Conservation (phyloP, 2,113 vertebrate genomes). For the Pogona vitticeps region DNA sequence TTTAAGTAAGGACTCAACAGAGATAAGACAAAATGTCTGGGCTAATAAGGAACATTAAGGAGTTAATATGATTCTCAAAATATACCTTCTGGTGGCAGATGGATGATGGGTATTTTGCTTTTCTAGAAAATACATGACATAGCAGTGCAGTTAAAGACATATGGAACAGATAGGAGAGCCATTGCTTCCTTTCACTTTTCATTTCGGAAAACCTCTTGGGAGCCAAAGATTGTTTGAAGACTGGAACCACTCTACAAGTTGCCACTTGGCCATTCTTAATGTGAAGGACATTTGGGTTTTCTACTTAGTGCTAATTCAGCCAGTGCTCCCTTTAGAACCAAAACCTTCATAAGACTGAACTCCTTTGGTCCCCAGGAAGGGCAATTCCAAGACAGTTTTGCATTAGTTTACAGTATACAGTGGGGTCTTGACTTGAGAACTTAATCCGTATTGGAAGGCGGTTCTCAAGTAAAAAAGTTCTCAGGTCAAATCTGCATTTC, state of each 20-base stretch:
- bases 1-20: too few relatives aligned
- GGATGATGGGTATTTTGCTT: neutral
- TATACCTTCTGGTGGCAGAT: neutral
- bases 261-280: neutral
- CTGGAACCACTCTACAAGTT: too few relatives aligned
- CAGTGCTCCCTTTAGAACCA: conserved; percentile 1
- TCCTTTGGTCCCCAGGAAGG: conserved; percentile 19
- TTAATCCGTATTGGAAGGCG: too few relatives aligned
- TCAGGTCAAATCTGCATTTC: too few relatives aligned
- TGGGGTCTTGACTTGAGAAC: too few relatives aligned
- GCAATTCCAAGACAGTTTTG: conserved; percentile 1
- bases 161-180: neutral
- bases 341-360: conserved; percentile 14
- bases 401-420: conserved; percentile 17
- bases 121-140: neutral
- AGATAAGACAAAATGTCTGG: too few relatives aligned
- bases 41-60: too few relatives aligned
- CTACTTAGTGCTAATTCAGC: conserved; percentile 18
- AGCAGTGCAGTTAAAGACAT: neutral
- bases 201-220: neutral
- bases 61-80: neutral
- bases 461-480: too few relatives aligned
- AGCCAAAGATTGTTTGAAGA: neutral
- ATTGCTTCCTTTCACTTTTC: neutral
- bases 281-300: neutral